Base-by-base conservation (phyloP, 2,888 invertebrate species). In the Drosophila neutralis region DNA sequence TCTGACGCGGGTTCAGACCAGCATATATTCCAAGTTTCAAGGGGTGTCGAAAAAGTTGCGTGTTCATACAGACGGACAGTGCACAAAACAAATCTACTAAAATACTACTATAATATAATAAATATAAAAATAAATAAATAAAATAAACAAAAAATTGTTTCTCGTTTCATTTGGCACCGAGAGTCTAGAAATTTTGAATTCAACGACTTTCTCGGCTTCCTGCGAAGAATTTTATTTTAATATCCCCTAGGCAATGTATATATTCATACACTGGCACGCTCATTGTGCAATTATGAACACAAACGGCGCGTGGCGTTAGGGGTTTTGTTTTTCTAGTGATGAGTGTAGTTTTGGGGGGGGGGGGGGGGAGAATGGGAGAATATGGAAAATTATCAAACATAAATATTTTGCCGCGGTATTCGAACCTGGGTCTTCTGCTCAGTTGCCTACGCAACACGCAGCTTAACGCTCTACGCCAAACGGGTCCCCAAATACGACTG, bases 151-250 rank as follows among this genome's bases (percentile, higher is more conserved):
- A 42, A 49, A 51, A 70, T 27, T 83, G 82, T 83, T 69, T 72
- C 84, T 83, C 69, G 54, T 77, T 64, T 69, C 40, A 63, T 68
- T 76, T 73, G 83, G 83, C 83, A 83, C 83, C 78, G 76, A 57
- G 76, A 68, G 81, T 80, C 83, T 82, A 78, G 75, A 76, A 73
- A 67, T 48, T 62, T 4, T 29, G 33, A 36, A 61, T 77, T 82
- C 78, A 8, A 69, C 82, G 83, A 83, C 83, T 62, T 58, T 59
- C 70, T 21, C 65, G 78, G 83, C 83, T 83, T 83, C 82, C 82
- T 83, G 66, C 78, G 69, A 73, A 82, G 83, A 79, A 73, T 40
- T 33, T 10, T 52, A 67, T 77, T 57, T 21, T 79, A 68, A 74
- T 82, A 24, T 83, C 59, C 83, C 82, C 78, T 53, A n/a, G 13